These are phyloP conservation scores for Mixornis gularis DNA, from an alignment of 2,113 vertebrate species.

Conservation along the genomic window DNA sequence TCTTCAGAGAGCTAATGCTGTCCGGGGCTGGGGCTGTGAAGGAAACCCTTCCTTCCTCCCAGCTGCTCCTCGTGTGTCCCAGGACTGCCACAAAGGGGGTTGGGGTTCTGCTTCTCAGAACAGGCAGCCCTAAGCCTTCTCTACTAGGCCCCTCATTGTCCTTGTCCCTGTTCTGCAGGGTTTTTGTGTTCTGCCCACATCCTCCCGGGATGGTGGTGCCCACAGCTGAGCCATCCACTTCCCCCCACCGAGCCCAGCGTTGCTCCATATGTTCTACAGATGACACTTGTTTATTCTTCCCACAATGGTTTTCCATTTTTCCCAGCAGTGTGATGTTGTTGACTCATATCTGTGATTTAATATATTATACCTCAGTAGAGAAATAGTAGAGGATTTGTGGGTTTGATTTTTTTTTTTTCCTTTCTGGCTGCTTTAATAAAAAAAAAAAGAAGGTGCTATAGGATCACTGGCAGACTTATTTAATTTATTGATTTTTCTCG, in stretches of 20 bases:
- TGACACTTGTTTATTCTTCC: conserved; percentile 14
- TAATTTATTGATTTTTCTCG: not conserved
- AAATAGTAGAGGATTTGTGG: not conserved
- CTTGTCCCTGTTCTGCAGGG: not conserved
- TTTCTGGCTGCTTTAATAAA: not conserved
- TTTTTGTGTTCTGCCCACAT: not conserved
- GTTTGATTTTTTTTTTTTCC: not conserved
- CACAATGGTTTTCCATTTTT: conserved; percentile 14
- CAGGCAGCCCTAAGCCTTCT: not conserved
- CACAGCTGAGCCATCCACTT: not conserved
- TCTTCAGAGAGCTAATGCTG: not conserved
- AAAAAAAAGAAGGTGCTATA: not conserved
- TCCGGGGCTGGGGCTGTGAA: not conserved
- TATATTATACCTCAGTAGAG: not conserved
- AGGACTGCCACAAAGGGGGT: not conserved
- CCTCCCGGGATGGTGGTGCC: not conserved
- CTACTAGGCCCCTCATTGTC: not conserved
- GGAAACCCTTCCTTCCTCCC: not conserved
- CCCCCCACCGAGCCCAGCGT: not conserved
- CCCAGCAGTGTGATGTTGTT: conserved; percentile 39
- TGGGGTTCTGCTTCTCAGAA: not conserved
- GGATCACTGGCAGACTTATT: not conserved
- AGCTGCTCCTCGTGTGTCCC: not conserved
- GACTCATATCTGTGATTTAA: not conserved
- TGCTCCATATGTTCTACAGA: conserved; percentile 15